phyloP scores from a whole-genome alignment of 1,140 invertebrate genomes.

The Samia ricini region DNA sequence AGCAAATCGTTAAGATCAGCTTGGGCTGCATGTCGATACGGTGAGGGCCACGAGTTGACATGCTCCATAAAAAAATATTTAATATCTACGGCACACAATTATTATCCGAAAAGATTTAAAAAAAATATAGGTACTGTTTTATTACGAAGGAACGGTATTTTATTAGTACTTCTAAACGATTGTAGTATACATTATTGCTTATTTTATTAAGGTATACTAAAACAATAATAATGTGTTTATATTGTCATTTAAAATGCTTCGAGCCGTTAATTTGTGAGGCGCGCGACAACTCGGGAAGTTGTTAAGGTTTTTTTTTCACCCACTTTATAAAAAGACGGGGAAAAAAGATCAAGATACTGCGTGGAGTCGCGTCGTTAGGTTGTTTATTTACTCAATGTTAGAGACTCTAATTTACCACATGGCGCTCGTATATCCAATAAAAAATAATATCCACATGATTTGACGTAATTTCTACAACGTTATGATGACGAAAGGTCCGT shows the following conservation, averaged over 20 bases:
- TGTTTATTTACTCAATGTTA: slow-evolving; percentile 65
- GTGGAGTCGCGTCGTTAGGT: slow-evolving; percentile 53
- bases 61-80: too few relatives aligned
- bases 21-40: too few relatives aligned
- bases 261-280: slow-evolving; percentile 38
- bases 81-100: too few relatives aligned
- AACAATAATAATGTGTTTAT: not conserved
- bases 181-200: too few relatives aligned
- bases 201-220: too few relatives aligned
- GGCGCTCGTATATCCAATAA: slow-evolving; percentile 43
- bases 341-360: slow-evolving; percentile 23
- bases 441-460: slow-evolving; percentile 69
- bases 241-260: not conserved
- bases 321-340: too few relatives aligned
- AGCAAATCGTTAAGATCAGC: too few relatives aligned
- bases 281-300: slow-evolving; percentile 42
- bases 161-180: too few relatives aligned
- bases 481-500: slow-evolving; percentile 64
- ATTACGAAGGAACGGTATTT: too few relatives aligned
- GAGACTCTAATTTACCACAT: slow-evolving; percentile 70
- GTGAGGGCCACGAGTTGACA: too few relatives aligned
- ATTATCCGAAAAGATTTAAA: too few relatives aligned
- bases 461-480: slow-evolving; percentile 61
- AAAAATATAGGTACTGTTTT: too few relatives aligned
- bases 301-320: slow-evolving; percentile 45